A percentile compares a stretch with the other conserved stretches of the same genome.
Conservation (phyloP, 2,888 invertebrate species). For the Stenchaetothrips biformis region DNA sequence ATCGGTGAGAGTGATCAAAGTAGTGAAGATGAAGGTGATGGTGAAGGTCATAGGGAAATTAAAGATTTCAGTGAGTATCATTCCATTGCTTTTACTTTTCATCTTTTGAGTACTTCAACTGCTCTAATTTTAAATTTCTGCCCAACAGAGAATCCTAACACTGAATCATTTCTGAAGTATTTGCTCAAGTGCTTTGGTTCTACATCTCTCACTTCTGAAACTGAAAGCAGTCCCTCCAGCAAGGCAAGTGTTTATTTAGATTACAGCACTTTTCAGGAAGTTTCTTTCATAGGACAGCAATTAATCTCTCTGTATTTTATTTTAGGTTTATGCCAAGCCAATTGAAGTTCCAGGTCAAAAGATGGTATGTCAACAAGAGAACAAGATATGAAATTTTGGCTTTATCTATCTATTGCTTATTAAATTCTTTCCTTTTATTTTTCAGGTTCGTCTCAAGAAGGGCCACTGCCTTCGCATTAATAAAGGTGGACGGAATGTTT, state of each 20-base stretch:
- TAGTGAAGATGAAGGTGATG: neutral
- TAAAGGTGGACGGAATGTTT: neutral
- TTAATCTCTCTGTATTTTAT: neutral
- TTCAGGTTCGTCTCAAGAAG: slow-evolving; percentile 14
- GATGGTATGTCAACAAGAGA: neutral
- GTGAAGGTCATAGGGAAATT: neutral
- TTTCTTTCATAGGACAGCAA: neutral
- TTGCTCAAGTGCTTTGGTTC: neutral
- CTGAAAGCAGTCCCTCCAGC: neutral
- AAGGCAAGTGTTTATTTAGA: neutral
- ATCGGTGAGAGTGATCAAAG: neutral
- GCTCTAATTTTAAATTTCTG: neutral
- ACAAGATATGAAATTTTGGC: neutral
- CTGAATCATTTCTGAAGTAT: neutral
- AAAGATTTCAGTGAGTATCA: neutral
- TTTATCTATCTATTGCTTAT: neutral
- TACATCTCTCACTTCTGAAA: neutral
- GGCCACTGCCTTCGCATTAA: neutral
- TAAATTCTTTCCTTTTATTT: neutral
- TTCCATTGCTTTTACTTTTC: neutral
- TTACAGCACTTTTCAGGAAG: neutral
- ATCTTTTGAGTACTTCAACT: neutral
- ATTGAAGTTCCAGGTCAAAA: neutral
- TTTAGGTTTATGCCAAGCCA: neutral
- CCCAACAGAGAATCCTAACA: neutral